Conservation (phyloP, 2,113 vertebrate species). For the Pseudopodoces humilis region DNA sequence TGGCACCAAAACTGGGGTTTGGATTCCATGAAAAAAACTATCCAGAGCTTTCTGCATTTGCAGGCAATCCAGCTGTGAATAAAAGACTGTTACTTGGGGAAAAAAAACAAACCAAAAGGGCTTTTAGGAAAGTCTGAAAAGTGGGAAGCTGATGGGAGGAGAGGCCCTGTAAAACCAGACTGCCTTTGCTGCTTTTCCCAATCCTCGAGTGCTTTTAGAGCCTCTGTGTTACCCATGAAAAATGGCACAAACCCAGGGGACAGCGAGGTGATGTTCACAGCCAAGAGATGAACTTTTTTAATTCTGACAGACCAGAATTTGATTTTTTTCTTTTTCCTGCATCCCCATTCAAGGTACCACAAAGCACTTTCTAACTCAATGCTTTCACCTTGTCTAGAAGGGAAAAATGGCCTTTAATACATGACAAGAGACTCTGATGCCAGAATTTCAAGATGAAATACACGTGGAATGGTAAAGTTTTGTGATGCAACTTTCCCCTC, state of each 20-base stretch:
- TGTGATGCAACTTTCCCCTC: not conserved
- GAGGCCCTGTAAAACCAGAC: not conserved
- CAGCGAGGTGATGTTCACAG: not conserved
- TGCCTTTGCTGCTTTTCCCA: not conserved
- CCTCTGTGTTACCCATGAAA: not conserved
- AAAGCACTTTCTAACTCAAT: not conserved
- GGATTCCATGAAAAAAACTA: not conserved
- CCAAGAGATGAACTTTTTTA: not conserved
- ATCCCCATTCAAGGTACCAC: not conserved
- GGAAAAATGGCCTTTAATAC: not conserved
- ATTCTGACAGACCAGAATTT: not conserved
- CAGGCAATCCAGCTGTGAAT: not conserved
- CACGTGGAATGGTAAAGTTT: fast-evolving
- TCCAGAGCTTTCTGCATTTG: not conserved
- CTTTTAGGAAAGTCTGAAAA: not conserved
- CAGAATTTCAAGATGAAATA: not conserved
- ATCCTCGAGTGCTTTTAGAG: not conserved
- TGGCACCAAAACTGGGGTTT: not conserved
- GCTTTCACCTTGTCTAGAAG: not conserved
- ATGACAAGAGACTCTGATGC: not conserved
- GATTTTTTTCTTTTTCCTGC: not conserved
- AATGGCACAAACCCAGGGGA: not conserved
- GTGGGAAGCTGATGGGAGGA: not conserved
- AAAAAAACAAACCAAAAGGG: not conserved
- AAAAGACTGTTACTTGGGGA: not conserved